Conservation (phyloP, 2,888 invertebrate genomes). For the Drosophila mercatorum region DNA sequence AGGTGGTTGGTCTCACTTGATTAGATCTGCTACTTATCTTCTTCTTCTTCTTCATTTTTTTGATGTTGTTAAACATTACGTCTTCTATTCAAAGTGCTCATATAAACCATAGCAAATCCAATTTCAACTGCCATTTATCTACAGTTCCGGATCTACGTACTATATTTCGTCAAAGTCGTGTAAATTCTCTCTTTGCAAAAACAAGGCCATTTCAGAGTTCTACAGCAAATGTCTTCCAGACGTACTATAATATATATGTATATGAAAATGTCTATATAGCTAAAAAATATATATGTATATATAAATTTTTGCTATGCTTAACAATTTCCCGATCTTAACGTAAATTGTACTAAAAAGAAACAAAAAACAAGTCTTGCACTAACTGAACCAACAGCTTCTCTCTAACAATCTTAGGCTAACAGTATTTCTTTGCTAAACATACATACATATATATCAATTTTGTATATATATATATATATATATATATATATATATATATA, state of each 20-base stretch:
- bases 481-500: not conserved
- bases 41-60: no score
- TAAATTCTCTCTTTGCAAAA: slow-evolving; percentile 20
- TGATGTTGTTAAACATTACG: not conserved
- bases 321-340: slow-evolving; percentile 31
- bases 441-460: not conserved
- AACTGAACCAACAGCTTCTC: slow-evolving; percentile 38
- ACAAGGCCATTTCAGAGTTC: slow-evolving; percentile 27
- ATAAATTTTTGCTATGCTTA: slow-evolving; percentile 24
- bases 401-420: slow-evolving; percentile 38
- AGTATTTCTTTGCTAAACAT: slow-evolving; percentile 16
- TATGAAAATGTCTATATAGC: slow-evolving; percentile 17
- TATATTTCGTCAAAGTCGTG: slow-evolving; percentile 14
- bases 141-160: slow-evolving; percentile 11
- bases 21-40: slow-evolving; percentile 18
- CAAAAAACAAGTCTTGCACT: slow-evolving; percentile 50
- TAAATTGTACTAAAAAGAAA: slow-evolving; percentile 53
- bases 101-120: slow-evolving; percentile 28
- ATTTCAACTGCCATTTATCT: slow-evolving; percentile 4
- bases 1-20: slow-evolving; percentile 47
- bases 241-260: not conserved
- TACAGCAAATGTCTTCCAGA: slow-evolving; percentile 39
- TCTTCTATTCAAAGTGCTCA: slow-evolving; percentile 19
- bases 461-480: not conserved
- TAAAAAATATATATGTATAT: not conserved